Percentiles rank a stretch among this genome's conserved stretches.
These are phyloP conservation scores for Pterostichus niger DNA, from an alignment of 2,888 invertebrate genomes.

Conservation along the genomic window DNA sequence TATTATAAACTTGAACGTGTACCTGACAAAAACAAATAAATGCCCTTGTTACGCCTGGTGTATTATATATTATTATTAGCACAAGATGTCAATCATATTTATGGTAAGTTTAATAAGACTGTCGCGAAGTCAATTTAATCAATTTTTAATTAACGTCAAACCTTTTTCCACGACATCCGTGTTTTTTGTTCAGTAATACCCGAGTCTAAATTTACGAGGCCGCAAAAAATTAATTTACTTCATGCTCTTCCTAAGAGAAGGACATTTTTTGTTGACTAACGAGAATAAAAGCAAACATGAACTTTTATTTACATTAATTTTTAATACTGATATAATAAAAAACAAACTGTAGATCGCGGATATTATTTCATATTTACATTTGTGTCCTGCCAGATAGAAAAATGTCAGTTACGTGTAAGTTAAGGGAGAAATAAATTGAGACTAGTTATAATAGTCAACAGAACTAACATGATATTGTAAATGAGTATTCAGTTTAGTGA, in stretches of 20 bases:
- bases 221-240: constrained; percentile 16
- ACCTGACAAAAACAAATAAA: too few species aligned
- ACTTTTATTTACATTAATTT: constrained; percentile 8
- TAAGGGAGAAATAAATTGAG: background rate
- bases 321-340: constrained; percentile 5
- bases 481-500: background rate
- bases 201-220: background rate
- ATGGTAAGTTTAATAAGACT: background rate
- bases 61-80: too few species aligned
- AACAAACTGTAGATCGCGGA: too few species aligned
- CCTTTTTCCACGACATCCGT: constrained; percentile 2
- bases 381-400: background rate
- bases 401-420: background rate
- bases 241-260: background rate
- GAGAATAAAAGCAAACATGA: constrained; percentile 4
- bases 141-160: constrained; percentile 23
- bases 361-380: background rate
- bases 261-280: constrained; percentile 7
- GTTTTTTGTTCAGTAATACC: constrained; percentile 19
- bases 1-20: too few species aligned
- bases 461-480: background rate
- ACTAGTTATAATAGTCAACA: background rate
- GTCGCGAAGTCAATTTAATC: background rate
- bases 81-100: too few species aligned
- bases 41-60: too few species aligned